Conservation (phyloP, 2,113 vertebrate species). For the Nyctereutes procyonoides region DNA sequence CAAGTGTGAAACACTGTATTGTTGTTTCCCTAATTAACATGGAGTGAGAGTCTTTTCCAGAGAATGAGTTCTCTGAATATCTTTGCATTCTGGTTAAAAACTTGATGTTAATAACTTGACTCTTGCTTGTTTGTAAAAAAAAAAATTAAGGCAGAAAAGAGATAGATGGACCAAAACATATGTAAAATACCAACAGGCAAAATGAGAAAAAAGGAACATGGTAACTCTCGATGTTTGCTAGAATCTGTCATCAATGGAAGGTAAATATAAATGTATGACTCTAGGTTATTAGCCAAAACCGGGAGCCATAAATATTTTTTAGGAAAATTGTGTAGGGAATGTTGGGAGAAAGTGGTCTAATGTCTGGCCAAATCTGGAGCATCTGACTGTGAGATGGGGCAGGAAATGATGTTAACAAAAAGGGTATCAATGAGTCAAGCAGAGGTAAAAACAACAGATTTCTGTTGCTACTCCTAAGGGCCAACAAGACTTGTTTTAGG, state of each 20-base stretch:
- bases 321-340: neutral
- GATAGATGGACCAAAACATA: neutral
- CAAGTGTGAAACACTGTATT: neutral
- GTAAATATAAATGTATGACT: neutral
- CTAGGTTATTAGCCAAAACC: neutral
- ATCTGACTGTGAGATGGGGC: neutral
- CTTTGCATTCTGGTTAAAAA: neutral
- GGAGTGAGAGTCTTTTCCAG: neutral
- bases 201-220: neutral
- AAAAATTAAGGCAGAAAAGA: neutral
- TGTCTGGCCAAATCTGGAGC: neutral
- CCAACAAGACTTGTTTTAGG: neutral
- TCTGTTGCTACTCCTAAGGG: neutral
- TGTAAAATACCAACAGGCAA: neutral
- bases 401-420: neutral
- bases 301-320: neutral
- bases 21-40: conserved; percentile 32
- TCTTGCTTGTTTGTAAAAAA: conserved; percentile 12
- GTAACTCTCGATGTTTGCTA: neutral
- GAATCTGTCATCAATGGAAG: neutral
- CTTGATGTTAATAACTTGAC: neutral
- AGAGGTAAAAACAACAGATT: neutral
- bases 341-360: neutral
- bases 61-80: neutral
- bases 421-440: neutral